Evolutionary conservation across 30 jellyfish, hydroid and myxozoan species (phyloP).

Genomic region (Aurelia coerulea): DNA sequence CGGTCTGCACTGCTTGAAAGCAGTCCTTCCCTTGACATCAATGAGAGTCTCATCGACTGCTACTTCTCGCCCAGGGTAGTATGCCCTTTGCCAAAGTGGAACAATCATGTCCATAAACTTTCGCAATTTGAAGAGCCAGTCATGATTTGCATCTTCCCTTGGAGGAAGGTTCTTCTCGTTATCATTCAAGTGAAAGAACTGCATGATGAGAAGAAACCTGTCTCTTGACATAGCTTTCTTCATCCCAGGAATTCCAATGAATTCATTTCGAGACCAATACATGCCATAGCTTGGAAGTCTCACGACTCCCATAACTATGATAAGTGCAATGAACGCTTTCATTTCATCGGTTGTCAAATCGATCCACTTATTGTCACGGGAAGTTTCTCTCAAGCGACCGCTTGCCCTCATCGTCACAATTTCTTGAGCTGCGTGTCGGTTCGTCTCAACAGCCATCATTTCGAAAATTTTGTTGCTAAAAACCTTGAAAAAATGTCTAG

Average conservation of each 20-base stretch:
- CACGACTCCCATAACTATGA: conserved; percentile 13
- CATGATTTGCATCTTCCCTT: conserved; percentile 1
- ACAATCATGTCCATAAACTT: conserved; percentile 22
- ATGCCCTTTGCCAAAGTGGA: conserved; percentile 38
- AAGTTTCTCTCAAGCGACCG: conserved; percentile 17
- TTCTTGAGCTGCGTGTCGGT: background rate
- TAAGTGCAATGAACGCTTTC: conserved; percentile 22
- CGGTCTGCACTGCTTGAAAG: conserved; percentile 38
- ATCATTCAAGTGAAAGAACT: conserved; percentile 7
- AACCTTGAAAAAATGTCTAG: conserved; percentile 6
- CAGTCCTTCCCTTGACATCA: conserved; percentile 34
- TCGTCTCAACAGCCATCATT: conserved; percentile 12
- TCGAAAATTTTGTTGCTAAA: conserved; percentile 9
- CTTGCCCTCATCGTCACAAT: conserved; percentile 11
- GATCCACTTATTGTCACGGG: conserved; percentile 7
- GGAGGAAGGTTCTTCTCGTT: conserved; percentile 20
- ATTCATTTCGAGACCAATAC: background rate
- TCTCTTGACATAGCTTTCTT: conserved; percentile 10
- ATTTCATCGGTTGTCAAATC: conserved; percentile 10
- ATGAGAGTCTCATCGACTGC: conserved; percentile 47
- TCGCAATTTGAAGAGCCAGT: conserved; percentile 28
- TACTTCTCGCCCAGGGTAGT: conserved; percentile 31
- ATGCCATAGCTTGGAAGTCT: conserved; percentile 22
- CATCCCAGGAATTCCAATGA: conserved; percentile 3
- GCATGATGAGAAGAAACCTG: conserved; percentile 9